Evolutionary conservation across 1,140 invertebrate species (phyloP).

Genomic region (Hylaeus volcanicus): DNA sequence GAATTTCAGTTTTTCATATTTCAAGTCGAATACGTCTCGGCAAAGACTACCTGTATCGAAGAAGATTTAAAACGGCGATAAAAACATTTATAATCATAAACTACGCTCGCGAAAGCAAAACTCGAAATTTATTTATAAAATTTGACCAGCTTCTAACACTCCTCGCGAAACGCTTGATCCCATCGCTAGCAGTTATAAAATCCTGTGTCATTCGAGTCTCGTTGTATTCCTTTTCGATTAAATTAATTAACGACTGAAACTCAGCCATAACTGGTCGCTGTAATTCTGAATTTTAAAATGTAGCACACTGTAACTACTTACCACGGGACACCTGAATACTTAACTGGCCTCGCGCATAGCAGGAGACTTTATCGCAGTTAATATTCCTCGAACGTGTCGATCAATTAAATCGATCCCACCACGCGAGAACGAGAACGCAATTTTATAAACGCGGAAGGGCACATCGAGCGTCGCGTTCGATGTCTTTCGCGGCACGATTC

Average conservation of each 20-base stretch:
- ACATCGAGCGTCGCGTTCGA: too few relatives aligned
- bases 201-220: neutral
- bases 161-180: neutral
- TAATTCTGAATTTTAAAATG: neutral
- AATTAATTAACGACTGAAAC: neutral
- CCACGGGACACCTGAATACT: neutral
- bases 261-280: neutral
- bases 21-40: too few relatives aligned
- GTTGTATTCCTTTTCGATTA: neutral
- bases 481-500: neutral
- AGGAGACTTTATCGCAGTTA: neutral
- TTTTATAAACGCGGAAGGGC: neutral
- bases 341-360: neutral
- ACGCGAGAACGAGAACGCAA: neutral
- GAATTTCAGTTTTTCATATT: too few relatives aligned
- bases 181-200: neutral
- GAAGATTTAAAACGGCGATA: too few relatives aligned
- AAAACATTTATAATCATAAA: too few relatives aligned
- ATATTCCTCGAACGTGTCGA: neutral
- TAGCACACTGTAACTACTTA: neutral
- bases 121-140: too few relatives aligned
- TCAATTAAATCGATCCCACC: constrained; percentile 8
- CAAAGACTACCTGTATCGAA: too few relatives aligned
- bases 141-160: too few relatives aligned
- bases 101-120: too few relatives aligned